Conservation (phyloP, 2,888 invertebrate species). For the Parnassius orleans region DNA sequence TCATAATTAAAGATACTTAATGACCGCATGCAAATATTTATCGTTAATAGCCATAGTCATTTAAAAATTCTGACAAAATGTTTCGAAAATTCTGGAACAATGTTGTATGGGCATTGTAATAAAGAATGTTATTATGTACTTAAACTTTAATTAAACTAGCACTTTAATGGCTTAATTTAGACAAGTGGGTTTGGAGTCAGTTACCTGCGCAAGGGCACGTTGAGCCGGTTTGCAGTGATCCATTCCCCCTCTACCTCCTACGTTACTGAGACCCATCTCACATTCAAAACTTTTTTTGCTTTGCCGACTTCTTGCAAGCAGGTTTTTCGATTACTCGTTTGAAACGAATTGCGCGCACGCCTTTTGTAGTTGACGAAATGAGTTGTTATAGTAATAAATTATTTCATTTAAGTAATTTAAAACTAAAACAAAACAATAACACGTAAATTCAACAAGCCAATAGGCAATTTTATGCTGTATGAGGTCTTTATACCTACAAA, state of each 20-base stretch:
- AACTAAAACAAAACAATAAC: too few relatives aligned
- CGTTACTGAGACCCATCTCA: conserved; percentile 55
- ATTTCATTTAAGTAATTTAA: too few relatives aligned
- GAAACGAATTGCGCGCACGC: conserved; percentile 28
- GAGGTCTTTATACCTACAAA: too few relatives aligned
- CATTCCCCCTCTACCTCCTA: conserved; percentile 40
- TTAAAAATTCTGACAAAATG: conserved; percentile 15
- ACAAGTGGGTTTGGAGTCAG: conserved; percentile 56
- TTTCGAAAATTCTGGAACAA: conserved; percentile 41
- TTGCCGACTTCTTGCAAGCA: conserved; percentile 41
- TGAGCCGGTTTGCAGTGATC: conserved; percentile 65
- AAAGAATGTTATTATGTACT: conserved; percentile 40
- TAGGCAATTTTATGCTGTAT: too few relatives aligned
- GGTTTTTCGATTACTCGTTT: conserved; percentile 46
- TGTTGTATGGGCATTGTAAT: conserved; percentile 48
- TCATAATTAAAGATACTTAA: conserved; percentile 25
- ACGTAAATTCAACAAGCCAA: too few relatives aligned
- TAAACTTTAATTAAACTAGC: conserved; percentile 59
- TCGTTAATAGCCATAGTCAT: conserved; percentile 33
- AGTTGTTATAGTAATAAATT: too few relatives aligned
- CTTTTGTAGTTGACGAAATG: background rate
- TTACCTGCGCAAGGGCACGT: conserved; percentile 75
- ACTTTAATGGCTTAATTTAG: conserved; percentile 76
- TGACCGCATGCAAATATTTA: conserved; percentile 26
- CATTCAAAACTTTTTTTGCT: conserved; percentile 65